phyloP scores from a whole-genome alignment of 2,797 vertebrate genomes.

The Poecilia gillii region DNA sequence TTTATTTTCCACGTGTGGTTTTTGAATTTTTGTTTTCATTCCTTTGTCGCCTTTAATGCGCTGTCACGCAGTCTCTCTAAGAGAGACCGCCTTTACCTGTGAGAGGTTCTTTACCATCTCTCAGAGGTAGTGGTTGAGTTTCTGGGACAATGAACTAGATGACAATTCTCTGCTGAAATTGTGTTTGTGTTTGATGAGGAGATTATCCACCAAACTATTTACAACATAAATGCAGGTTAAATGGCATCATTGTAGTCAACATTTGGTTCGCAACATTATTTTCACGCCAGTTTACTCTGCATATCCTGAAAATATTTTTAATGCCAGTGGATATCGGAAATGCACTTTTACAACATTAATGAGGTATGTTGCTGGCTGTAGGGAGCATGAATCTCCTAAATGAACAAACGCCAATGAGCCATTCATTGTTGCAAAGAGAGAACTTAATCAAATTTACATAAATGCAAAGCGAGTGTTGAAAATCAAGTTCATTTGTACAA shows the following conservation, averaged over 20 bases:
- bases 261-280: constrained; percentile 22
- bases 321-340: constrained; percentile 34
- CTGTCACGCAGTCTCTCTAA: constrained; percentile 59
- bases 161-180: constrained; percentile 36
- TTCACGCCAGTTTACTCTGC: constrained; percentile 15
- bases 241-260: constrained; percentile 13
- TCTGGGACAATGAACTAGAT: constrained; percentile 48
- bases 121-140: constrained; percentile 55
- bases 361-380: constrained; percentile 35
- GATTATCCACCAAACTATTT: constrained; percentile 41
- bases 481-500: constrained; percentile 1
- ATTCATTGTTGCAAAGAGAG: constrained; percentile 33
- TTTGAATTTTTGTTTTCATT: constrained; percentile 58
- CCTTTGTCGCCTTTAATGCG: constrained; percentile 60
- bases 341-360: constrained; percentile 55
- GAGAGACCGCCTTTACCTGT: constrained; percentile 40
- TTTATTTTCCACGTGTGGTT: constrained; percentile 49
- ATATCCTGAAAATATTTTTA: constrained; percentile 23
- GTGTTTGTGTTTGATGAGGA: constrained; percentile 43
- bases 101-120: constrained; percentile 61
- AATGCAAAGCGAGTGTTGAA: constrained; percentile 43
- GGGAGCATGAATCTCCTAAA: constrained; percentile 54
- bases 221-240: constrained; percentile 28
- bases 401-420: constrained; percentile 57
- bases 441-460: constrained; percentile 52